These are phyloP conservation scores for Stylophora pistillata DNA, from an alignment of 64 coral and sea anemone species.

Conservation along the genomic window DNA sequence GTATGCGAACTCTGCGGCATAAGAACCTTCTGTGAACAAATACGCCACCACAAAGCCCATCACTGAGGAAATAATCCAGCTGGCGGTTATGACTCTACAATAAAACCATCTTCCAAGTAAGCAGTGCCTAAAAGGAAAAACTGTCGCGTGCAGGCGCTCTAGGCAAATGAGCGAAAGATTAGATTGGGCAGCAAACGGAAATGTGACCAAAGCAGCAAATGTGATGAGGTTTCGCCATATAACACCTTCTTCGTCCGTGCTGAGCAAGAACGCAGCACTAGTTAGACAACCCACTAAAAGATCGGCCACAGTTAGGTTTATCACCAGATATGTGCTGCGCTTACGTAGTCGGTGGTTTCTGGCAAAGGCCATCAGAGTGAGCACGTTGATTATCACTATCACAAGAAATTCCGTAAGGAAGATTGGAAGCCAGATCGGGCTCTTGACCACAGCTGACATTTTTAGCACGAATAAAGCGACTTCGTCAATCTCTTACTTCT, in stretches of 20 bases:
- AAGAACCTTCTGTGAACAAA: not conserved
- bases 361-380: not conserved
- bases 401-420: not conserved
- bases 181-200: not conserved
- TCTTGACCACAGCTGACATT: no score
- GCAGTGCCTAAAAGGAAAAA: not conserved
- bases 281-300: not conserved
- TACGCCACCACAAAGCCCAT: not conserved
- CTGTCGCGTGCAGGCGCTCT: not conserved
- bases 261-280: not conserved
- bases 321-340: not conserved
- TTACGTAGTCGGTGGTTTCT: not conserved
- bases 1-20: not conserved
- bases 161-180: constrained; percentile 1
- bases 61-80: not conserved
- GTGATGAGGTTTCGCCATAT: not conserved
- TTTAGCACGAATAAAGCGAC: no score
- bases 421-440: not conserved
- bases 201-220: not conserved
- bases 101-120: not conserved
- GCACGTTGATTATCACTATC: not conserved
- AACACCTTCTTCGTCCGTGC: not conserved
- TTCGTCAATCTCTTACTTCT: no score
- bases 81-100: not conserved
- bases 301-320: constrained; percentile 9